A percentile compares a stretch with the other conserved stretches of the same genome.
phyloP scores from a whole-genome alignment of 1,140 invertebrate species.

The Drosophila hydei region DNA sequence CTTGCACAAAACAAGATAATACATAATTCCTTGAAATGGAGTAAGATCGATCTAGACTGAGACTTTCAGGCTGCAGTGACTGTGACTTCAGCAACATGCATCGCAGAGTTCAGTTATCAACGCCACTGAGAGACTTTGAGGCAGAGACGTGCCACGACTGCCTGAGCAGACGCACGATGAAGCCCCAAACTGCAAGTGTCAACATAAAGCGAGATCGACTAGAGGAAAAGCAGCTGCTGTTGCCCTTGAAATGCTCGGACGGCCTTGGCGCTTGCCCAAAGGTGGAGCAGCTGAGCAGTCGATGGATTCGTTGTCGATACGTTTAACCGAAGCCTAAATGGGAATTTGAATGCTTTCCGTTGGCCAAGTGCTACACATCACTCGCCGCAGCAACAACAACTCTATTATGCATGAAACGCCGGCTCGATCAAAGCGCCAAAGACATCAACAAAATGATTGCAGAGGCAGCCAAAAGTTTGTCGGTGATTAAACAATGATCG shows the following conservation, averaged over 20 bases:
- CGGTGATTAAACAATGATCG: slow-evolving; percentile 51
- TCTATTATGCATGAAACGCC: slow-evolving; percentile 38
- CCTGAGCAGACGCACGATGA: background rate
- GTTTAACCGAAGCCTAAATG: slow-evolving; percentile 15
- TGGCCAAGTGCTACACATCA: slow-evolving; percentile 32
- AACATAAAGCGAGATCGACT: slow-evolving; percentile 1
- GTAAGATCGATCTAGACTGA: no score
- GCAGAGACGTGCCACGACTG: background rate
- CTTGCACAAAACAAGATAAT: no score
- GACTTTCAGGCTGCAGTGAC: no score
- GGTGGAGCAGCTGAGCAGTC: slow-evolving; percentile 32
- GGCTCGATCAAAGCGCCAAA: slow-evolving; percentile 44
- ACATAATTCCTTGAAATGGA: no score
- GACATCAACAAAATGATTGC: slow-evolving; percentile 35
- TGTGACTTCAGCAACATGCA: no score
- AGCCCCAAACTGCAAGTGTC: slow-evolving; percentile 25
- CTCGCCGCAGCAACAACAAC: slow-evolving; percentile 21
- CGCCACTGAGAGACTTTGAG: no score
- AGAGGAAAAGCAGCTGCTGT: slow-evolving; percentile 2
- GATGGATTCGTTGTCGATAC: slow-evolving; percentile 42
- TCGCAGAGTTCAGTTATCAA: no score
- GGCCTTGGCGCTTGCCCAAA: slow-evolving; percentile 9
- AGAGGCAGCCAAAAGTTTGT: slow-evolving; percentile 36
- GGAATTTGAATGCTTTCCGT: slow-evolving; percentile 44
- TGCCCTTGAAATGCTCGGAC: slow-evolving; percentile 27